Conservation (phyloP, 2,888 invertebrate species). For the Lycia hirtaria region DNA sequence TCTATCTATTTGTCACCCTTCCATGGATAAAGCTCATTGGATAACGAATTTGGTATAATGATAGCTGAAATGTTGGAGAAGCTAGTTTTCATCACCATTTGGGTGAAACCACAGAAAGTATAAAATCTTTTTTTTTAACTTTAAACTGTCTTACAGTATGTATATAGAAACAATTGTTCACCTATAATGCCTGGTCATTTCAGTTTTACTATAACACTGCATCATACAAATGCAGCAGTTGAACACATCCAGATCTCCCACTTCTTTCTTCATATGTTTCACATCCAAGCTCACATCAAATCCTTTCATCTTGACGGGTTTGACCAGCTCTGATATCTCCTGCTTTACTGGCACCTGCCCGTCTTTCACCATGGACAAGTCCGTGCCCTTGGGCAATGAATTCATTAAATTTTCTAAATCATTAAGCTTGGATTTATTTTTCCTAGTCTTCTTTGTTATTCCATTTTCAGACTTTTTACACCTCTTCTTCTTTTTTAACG, state of each 20-base stretch:
- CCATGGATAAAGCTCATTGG: too few relatives aligned
- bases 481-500: slow-evolving; percentile 63
- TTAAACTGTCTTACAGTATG: too few relatives aligned
- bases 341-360: slow-evolving; percentile 41
- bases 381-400: slow-evolving; percentile 47
- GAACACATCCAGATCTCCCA: slow-evolving; percentile 49
- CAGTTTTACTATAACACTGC: slow-evolving; percentile 55
- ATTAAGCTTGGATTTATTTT: slow-evolving; percentile 51
- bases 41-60: too few relatives aligned
- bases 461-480: slow-evolving; percentile 52
- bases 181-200: slow-evolving; percentile 76
- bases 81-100: too few relatives aligned
- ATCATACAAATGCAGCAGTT: slow-evolving; percentile 75
- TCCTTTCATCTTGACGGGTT: slow-evolving; percentile 1
- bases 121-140: too few relatives aligned
- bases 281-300: slow-evolving; percentile 26
- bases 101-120: too few relatives aligned
- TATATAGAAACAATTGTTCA: slow-evolving; percentile 37
- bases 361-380: slow-evolving; percentile 43
- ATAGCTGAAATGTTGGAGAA: too few relatives aligned
- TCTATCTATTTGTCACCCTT: too few relatives aligned
- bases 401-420: slow-evolving; percentile 47
- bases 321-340: slow-evolving; percentile 32
- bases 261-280: slow-evolving; percentile 50
- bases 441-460: slow-evolving; percentile 46